Evolutionary conservation across 2,113 vertebrate genomes (phyloP).

Genomic region (Brachionichthys hirsutus): DNA sequence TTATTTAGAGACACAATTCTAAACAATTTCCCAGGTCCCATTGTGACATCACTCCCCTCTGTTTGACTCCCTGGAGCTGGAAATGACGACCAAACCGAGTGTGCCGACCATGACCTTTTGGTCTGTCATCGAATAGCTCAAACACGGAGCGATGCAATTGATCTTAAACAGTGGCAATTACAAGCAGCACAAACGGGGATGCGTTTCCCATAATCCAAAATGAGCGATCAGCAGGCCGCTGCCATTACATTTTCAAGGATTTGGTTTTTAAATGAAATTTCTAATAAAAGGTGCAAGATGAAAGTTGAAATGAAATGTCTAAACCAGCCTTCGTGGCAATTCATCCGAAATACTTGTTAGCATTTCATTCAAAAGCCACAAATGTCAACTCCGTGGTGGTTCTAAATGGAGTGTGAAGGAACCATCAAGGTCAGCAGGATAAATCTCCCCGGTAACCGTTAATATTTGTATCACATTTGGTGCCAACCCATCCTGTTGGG

Average conservation of each 20-base stretch:
- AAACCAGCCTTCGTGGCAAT: background rate
- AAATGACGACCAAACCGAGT: constrained; percentile 35
- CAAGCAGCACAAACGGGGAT: background rate
- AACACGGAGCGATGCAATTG: constrained; percentile 20
- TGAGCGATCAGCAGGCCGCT: background rate
- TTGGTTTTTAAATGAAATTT: too few relatives aligned
- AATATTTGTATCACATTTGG: background rate
- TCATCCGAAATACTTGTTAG: background rate
- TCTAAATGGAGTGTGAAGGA: too few relatives aligned
- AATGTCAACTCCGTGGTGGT: background rate
- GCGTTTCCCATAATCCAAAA: background rate
- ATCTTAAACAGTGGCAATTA: constrained; percentile 13
- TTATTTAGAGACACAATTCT: constrained; percentile 35
- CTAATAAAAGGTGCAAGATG: too few relatives aligned
- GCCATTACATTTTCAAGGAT: too few relatives aligned
- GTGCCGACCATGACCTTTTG: constrained; percentile 35
- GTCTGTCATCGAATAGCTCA: constrained; percentile 3
- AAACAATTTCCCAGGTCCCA: constrained; percentile 52
- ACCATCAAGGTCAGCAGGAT: background rate
- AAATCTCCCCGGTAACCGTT: background rate
- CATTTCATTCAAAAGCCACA: background rate
- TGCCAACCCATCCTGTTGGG: background rate
- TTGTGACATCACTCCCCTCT: constrained; percentile 57
- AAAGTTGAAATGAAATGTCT: background rate
- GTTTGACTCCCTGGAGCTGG: constrained; percentile 39